Evolutionary conservation across 2,113 vertebrate genomes (phyloP), one percentile per base, ranked within the genome.

Genomic region (Hippocampus mohnikei): DNA sequence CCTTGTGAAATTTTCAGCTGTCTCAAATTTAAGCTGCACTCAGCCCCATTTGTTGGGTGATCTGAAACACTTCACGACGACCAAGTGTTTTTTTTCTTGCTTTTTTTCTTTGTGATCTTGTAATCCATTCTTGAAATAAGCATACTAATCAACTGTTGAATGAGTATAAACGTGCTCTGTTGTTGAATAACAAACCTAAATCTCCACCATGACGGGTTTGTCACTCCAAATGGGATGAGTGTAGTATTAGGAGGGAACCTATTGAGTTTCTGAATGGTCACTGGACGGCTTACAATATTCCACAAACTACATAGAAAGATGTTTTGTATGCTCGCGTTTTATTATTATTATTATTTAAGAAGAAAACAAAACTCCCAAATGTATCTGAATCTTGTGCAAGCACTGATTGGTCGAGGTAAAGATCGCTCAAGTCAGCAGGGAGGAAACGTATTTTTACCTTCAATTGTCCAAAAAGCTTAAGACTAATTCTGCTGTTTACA

Each of bases 171-270:
- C n/a, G 52, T 73, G 40, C 21, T 64, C n/a, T n/a, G 1, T 10
- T 40, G 61, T 42, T 21, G 5, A 37, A 37, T 37, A 20, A 37
- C 29, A 61, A 61, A 61, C 2, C 59, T 20, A 18, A 59, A 55
- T 8, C 3, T 15, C 15, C 15, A 60, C 29, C 33, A 69, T 50
- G 48, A 8, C 11, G 40, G 25, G 20, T 58, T 48, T n/a, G 20
- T 65, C 52, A 50, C 52, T 73, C 56, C 71, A 80, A 84, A 83
- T 77, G 84, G 41, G 4, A 21, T 56, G 79, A 82, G 70, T 33
- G 68, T 82, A 86, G 85, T 69, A 44, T 75, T 64, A 88, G 87
- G 92, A 92, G 90, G 90, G 91, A 92, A 88, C 88, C 87, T 88
- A 81, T 70, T 84, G 87, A 90, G 90, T 80, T 78, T 67, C 75